These are phyloP conservation scores for Thymelicus lineola DNA, from an alignment of 2,888 invertebrate genomes.

Conservation along the genomic window DNA sequence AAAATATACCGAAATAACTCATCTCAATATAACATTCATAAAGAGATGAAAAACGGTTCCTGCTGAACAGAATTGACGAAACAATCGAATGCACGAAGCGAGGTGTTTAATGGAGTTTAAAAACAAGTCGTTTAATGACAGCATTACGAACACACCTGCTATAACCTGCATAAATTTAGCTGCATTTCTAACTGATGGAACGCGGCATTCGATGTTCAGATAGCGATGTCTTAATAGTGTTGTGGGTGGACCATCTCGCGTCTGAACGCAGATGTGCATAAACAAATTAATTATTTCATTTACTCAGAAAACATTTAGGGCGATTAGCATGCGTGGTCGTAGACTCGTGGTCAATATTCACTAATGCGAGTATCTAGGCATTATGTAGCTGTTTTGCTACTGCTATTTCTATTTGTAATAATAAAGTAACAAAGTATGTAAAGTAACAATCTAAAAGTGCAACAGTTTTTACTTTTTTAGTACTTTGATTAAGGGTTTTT, in stretches of 20 bases:
- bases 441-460: too few species aligned
- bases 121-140: not conserved
- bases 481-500: too few species aligned
- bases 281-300: slow-evolving; percentile 1
- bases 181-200: slow-evolving; percentile 2
- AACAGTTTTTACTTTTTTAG: too few species aligned
- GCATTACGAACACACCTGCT: not conserved
- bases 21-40: too few species aligned
- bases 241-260: slow-evolving; percentile 12
- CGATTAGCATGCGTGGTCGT: not conserved
- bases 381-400: not conserved
- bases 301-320: slow-evolving; percentile 5
- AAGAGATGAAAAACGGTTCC: too few species aligned
- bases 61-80: too few species aligned
- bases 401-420: not conserved
- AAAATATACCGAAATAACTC: too few species aligned
- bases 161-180: not conserved
- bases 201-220: slow-evolving; percentile 16
- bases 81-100: too few species aligned
- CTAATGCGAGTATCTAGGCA: not conserved
- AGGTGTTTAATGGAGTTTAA: too few species aligned
- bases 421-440: too few species aligned
- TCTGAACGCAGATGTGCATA: not conserved
- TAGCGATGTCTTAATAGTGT: slow-evolving; percentile 17
- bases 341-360: not conserved